Evolutionary conservation across 2,113 vertebrate species (phyloP).

Genomic region (Nothobranchius furzeri): DNA sequence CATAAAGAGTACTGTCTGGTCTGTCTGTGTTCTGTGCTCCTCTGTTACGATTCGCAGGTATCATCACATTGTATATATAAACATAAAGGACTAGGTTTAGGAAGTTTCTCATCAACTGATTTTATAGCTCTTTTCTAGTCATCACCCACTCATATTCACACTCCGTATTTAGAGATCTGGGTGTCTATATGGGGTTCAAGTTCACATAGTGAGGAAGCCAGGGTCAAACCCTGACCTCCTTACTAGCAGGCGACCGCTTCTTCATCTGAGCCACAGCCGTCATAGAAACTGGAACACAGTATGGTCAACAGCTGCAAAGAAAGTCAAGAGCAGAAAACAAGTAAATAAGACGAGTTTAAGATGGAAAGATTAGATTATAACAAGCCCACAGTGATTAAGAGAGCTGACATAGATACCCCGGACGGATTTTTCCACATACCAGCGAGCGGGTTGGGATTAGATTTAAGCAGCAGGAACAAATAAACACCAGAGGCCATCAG

Average conservation of each 20-base stretch:
- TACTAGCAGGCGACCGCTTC: not conserved
- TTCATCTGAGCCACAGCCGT: not conserved
- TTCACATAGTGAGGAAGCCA: too few relatives aligned
- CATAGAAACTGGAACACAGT: slow-evolving; percentile 21
- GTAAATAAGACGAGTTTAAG: slow-evolving; percentile 64
- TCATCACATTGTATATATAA: not conserved
- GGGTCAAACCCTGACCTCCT: too few relatives aligned
- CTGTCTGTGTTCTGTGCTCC: too few relatives aligned
- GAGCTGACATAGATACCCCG: slow-evolving; percentile 63
- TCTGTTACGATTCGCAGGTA: not conserved
- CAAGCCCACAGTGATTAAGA: slow-evolving; percentile 61
- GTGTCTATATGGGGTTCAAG: too few relatives aligned
- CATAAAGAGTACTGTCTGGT: too few relatives aligned
- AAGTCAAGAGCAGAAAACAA: slow-evolving; percentile 64
- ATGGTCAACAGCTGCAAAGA: slow-evolving; percentile 22
- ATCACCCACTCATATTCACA: too few relatives aligned
- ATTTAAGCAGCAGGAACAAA: slow-evolving; percentile 45
- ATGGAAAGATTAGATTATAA: slow-evolving; percentile 63
- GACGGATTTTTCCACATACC: slow-evolving; percentile 39
- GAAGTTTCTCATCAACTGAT: not conserved
- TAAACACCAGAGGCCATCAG: slow-evolving; percentile 62
- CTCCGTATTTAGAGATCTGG: too few relatives aligned
- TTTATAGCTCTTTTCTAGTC: too few relatives aligned
- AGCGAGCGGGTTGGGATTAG: slow-evolving; percentile 40
- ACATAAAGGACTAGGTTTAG: slow-evolving; percentile 20